phyloP scores from a whole-genome alignment of 2,113 vertebrate species.

The Daphoenositta chrysoptera region DNA sequence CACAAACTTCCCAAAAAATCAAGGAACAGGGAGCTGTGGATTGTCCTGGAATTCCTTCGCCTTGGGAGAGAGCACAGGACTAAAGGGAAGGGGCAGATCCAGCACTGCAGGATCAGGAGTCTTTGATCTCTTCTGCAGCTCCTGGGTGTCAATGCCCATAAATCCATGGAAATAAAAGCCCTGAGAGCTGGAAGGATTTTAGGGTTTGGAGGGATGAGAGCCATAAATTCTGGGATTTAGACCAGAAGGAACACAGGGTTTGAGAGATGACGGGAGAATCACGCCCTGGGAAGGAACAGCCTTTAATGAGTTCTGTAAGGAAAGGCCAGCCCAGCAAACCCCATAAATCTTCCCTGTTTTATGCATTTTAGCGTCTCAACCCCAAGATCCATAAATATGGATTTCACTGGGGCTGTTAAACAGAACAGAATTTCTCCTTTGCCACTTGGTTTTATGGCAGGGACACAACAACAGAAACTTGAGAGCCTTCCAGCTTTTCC shows the following conservation, averaged over 20 bases:
- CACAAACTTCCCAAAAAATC: background rate
- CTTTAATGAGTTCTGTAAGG: background rate
- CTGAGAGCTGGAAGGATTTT: background rate
- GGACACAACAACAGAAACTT: background rate
- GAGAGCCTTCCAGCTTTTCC: background rate
- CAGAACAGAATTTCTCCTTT: constrained; percentile 2
- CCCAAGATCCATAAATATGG: constrained; percentile 26
- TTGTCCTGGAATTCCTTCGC: background rate
- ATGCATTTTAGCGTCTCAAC: background rate
- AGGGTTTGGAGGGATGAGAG: background rate
- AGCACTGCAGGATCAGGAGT: background rate
- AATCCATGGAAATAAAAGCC: background rate
- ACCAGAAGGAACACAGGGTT: background rate
- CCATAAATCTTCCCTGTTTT: constrained; percentile 4
- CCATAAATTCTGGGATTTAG: background rate
- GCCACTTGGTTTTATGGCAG: background rate
- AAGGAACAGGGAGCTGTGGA: background rate
- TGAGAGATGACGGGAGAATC: background rate
- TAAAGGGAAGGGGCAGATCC: background rate
- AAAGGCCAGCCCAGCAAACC: background rate
- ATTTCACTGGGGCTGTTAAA: background rate
- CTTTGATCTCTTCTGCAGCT: background rate
- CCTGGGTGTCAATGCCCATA: background rate
- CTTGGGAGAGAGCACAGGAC: background rate
- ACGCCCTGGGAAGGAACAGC: background rate